A percentile compares a stretch with the other conserved stretches of the same genome.
These are phyloP conservation scores for Lypha dubia DNA, from an alignment of 2,888 invertebrate genomes.

Conservation along the genomic window DNA sequence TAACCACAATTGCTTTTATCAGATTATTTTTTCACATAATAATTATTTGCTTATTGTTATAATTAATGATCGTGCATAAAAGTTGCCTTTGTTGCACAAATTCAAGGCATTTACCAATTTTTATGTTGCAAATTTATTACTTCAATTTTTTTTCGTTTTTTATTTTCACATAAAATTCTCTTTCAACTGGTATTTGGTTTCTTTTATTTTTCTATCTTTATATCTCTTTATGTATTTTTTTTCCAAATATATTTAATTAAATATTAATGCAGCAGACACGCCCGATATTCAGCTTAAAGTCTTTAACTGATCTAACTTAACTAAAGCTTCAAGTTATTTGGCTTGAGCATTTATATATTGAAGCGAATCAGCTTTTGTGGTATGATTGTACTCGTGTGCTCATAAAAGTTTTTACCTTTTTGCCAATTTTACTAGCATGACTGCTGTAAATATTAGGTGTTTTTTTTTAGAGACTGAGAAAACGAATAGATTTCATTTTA, in stretches of 20 bases:
- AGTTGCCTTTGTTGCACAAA: constrained; percentile 46
- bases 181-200: constrained; percentile 9
- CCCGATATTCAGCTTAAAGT: constrained; percentile 54
- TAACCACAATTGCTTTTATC: constrained; percentile 9
- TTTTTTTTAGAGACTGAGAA: neutral
- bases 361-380: neutral
- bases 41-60: neutral
- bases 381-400: constrained; percentile 1
- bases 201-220: neutral
- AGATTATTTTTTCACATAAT: neutral
- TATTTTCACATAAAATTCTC: neutral
- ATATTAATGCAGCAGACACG: constrained; percentile 1
- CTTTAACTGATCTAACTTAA: constrained; percentile 58
- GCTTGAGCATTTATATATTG: constrained; percentile 48
- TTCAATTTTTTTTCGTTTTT: neutral
- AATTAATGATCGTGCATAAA: neutral
- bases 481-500: too few species aligned
- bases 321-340: constrained; percentile 58
- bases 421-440: neutral
- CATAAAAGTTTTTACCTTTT: neutral
- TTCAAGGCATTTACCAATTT: constrained; percentile 58
- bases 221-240: constrained; percentile 4
- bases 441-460: neutral
- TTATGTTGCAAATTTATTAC: neutral
- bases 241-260: constrained; percentile 11